phyloP scores from a whole-genome alignment of 2,888 invertebrate genomes.

The Melangyna quadrimaculata region DNA sequence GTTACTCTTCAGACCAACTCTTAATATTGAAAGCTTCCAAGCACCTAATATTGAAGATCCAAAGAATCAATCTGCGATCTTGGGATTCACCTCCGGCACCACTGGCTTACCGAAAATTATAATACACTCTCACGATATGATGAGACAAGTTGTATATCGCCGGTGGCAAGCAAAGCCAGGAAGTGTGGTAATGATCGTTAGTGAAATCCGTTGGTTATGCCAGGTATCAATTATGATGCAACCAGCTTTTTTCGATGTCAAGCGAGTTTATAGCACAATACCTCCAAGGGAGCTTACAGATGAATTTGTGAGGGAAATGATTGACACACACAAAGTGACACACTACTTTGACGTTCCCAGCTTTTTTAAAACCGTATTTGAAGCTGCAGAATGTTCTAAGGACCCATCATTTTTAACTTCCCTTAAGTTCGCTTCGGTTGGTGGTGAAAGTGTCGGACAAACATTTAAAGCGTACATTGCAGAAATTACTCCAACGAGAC shows the following conservation, averaged over 20 bases:
- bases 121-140: constrained; percentile 43
- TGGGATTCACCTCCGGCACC: constrained; percentile 62
- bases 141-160: constrained; percentile 2
- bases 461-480: neutral
- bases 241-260: constrained; percentile 39
- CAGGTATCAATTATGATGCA: constrained; percentile 23
- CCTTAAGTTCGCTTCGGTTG: neutral
- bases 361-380: constrained; percentile 26
- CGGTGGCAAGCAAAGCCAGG: neutral
- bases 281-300: constrained; percentile 1
- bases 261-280: constrained; percentile 52
- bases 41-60: constrained; percentile 40
- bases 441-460: neutral
- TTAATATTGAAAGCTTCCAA: neutral
- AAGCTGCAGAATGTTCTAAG: neutral
- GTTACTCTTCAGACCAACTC: neutral
- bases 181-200: constrained; percentile 43
- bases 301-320: constrained; percentile 34
- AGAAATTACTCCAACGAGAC: neutral
- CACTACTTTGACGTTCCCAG: constrained; percentile 57
- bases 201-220: constrained; percentile 63
- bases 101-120: constrained; percentile 62
- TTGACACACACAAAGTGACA: constrained; percentile 38
- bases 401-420: neutral
- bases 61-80: constrained; percentile 18